Evolutionary conservation across 2,113 vertebrate species (phyloP), one percentile per base, ranked within the genome.

Genomic region (Pygoscelis antarcticus): DNA sequence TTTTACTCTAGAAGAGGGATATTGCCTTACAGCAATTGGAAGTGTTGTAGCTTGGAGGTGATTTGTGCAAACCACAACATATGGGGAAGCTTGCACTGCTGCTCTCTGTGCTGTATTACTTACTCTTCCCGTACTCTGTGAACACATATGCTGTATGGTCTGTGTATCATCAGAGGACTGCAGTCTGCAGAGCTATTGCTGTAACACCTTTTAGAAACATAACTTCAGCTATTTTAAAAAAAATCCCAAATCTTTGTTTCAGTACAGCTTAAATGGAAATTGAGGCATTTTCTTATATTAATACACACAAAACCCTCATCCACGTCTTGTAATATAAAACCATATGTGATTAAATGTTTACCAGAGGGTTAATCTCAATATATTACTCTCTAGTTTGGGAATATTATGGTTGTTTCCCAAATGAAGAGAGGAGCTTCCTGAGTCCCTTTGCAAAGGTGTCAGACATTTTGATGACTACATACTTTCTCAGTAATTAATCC

Each of bases 401-500:
- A 91, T 92, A 46, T 62, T 44, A 7, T 81, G 27, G n/a, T 88
- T 96, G 14, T 92, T 97, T 92, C 90, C 58, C 32, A 96, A 80
- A 85, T 70, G 55, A 81, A 85, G 83, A 83, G 49, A 89, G 83
- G 27, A 70, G 13, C 46, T 96, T 96, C 52, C 68, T 52, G 36
- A 78, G 47, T 90, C 65, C 44, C 62, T 82, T 78, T 88, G 44
- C 51, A 71, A 74, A 87, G 65, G 38, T 12, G 1, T 79, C 80
- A 86, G 60, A 20, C 75, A 79, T 95, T 91, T 93, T 91, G 66
- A 92, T 92, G 77, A 81, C 84, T 94, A 8, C n/a, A 21, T 65
- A 23, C 65, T 89, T 96, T 61, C 71, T 66, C 57, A 72, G 72
- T 90, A 95, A 86, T 90, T 79, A 94, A 95, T 94, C 87, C 70